phyloP scores from a whole-genome alignment of 2,888 invertebrate genomes.

The Drosophila fulvimacula region DNA sequence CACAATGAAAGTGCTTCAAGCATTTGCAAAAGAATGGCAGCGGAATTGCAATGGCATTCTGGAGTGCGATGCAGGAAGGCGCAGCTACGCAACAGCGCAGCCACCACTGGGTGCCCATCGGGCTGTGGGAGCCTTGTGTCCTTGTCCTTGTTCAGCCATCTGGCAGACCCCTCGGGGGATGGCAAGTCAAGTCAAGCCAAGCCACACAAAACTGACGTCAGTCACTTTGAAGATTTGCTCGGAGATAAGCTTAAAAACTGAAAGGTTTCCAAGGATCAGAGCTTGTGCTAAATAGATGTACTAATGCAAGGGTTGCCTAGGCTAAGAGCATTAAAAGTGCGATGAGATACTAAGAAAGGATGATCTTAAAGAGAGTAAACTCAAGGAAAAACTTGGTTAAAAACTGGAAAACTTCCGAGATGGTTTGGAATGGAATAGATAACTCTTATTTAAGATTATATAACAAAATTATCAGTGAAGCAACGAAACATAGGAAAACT shows the following conservation, averaged over 20 bases:
- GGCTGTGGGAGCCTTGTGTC: conserved; percentile 44
- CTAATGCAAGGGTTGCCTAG: background rate
- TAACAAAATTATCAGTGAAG: no score
- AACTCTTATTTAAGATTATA: no score
- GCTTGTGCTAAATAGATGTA: conserved; percentile 10
- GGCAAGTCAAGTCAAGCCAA: conserved; percentile 17
- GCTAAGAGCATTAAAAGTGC: background rate
- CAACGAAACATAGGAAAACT: no score
- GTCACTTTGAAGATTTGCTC: conserved; percentile 58
- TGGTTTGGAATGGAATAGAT: background rate
- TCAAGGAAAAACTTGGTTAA: background rate
- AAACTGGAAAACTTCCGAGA: background rate
- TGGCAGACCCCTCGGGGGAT: conserved; percentile 34
- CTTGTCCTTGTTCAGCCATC: conserved; percentile 72
- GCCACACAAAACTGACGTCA: conserved; percentile 39
- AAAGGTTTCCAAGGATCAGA: conserved; percentile 38
- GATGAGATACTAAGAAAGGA: no score
- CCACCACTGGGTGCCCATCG: conserved; percentile 38
- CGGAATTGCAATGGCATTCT: conserved; percentile 75
- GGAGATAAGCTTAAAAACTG: conserved; percentile 34
- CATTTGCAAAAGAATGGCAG: conserved; percentile 70
- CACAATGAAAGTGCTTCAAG: conserved; percentile 68
- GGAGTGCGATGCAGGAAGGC: conserved; percentile 48
- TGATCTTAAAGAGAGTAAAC: background rate
- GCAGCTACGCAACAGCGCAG: conserved; percentile 22